Evolutionary conservation across 2,113 vertebrate genomes (phyloP).

Genomic region (Mesoclemmys tuberculata): DNA sequence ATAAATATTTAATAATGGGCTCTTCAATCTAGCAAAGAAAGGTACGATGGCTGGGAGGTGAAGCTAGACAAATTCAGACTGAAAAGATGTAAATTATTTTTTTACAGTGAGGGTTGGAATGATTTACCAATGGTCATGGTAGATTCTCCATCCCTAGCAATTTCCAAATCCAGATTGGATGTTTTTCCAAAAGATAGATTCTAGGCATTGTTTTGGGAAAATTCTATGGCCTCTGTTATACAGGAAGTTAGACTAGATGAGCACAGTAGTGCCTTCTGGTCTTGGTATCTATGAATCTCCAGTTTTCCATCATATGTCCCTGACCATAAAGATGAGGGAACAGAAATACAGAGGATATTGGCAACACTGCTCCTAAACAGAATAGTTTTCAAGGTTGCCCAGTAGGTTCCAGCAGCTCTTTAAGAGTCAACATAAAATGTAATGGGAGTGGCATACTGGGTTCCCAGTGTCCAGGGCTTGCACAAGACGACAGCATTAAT

Average conservation of each 20-base stretch:
- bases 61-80: background rate
- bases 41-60: background rate
- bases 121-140: background rate
- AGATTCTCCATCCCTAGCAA: background rate
- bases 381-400: slow-evolving; percentile 1
- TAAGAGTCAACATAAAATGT: slow-evolving; percentile 19
- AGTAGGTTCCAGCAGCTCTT: slow-evolving; percentile 6
- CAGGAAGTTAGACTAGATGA: background rate
- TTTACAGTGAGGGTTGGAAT: background rate
- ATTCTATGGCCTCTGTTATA: background rate
- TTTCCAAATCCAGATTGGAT: background rate
- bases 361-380: background rate
- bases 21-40: background rate
- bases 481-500: slow-evolving; percentile 55
- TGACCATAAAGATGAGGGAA: slow-evolving; percentile 35
- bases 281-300: background rate
- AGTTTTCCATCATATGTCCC: background rate
- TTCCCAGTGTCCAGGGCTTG: background rate
- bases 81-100: background rate
- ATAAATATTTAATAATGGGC: background rate
- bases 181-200: background rate
- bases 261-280: background rate
- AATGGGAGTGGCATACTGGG: background rate
- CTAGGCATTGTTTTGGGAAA: background rate
- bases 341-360: background rate